phyloP scores from a whole-genome alignment of 2,113 vertebrate genomes.

The Phylloscopus whistleri region DNA sequence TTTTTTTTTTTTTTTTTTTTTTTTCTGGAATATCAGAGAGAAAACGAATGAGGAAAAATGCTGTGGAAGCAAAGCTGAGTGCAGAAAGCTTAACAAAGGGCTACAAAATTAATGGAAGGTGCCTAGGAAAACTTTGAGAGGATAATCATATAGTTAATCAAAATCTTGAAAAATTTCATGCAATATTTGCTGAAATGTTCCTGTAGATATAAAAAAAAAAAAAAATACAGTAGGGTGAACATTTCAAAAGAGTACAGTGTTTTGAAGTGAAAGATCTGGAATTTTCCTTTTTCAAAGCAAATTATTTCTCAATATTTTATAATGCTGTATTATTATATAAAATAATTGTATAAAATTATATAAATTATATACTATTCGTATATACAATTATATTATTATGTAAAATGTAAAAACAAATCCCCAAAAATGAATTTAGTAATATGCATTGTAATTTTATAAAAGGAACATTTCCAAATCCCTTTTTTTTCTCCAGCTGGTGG shows the following conservation, averaged over 20 bases:
- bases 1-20: background rate
- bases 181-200: background rate
- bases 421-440: background rate
- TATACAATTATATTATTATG: background rate
- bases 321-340: background rate
- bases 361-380: background rate
- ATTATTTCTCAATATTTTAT: background rate
- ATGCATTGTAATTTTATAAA: background rate
- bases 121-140: background rate
- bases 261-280: background rate
- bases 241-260: background rate
- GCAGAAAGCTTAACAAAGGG: background rate
- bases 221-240: background rate
- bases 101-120: background rate
- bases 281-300: background rate
- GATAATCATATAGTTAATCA: background rate
- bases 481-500: background rate
- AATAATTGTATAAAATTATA: background rate
- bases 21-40: background rate
- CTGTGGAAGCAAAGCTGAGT: constrained; percentile 19
- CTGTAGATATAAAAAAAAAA: background rate
- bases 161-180: background rate
- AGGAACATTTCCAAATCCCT: background rate
- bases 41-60: background rate
- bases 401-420: background rate